Evolutionary conservation across 2,888 invertebrate species (phyloP).

Genomic region (Anorthoa munda): DNA sequence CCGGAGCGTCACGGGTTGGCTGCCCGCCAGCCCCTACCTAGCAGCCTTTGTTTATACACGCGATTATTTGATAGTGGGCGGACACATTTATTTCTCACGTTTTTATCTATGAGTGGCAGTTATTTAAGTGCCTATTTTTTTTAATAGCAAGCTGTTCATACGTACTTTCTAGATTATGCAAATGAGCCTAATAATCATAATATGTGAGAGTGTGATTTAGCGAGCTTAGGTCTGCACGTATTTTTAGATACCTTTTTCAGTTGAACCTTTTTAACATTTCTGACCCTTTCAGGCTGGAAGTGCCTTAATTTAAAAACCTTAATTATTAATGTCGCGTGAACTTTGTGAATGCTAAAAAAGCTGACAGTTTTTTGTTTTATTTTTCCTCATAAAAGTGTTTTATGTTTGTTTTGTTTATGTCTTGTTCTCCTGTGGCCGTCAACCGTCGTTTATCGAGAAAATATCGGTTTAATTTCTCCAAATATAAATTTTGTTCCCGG

Average conservation of each 20-base stretch:
- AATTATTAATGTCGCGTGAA: slow-evolving; percentile 38
- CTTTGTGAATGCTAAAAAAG: slow-evolving; percentile 23
- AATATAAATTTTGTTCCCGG: slow-evolving; percentile 20
- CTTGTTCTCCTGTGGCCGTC: slow-evolving; percentile 10
- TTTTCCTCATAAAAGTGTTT: slow-evolving; percentile 17
- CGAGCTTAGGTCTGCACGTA: slow-evolving; percentile 14
- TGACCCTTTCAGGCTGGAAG: slow-evolving; percentile 56
- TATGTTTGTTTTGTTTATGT: slow-evolving; percentile 19
- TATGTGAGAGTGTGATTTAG: slow-evolving; percentile 27
- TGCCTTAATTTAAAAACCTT: slow-evolving; percentile 40
- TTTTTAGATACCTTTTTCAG: slow-evolving; percentile 47
- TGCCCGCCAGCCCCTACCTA: slow-evolving; percentile 70
- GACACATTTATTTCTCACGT: slow-evolving; percentile 20
- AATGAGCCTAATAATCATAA: slow-evolving; percentile 38
- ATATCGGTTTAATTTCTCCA: slow-evolving; percentile 20
- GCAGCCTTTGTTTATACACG: slow-evolving; percentile 57
- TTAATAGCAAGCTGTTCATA: background rate
- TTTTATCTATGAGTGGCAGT: background rate
- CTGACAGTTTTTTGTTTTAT: slow-evolving; percentile 19
- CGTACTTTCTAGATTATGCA: slow-evolving; percentile 13
- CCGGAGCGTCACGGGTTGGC: slow-evolving; percentile 73
- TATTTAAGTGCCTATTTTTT: background rate
- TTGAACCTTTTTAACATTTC: slow-evolving; percentile 54
- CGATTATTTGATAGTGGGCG: slow-evolving; percentile 51
- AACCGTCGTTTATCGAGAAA: background rate